Percentiles rank a stretch among this genome's conserved stretches.
Evolutionary conservation across 2,888 invertebrate genomes (phyloP).

Genomic region (Barypeithes pellucidus): DNA sequence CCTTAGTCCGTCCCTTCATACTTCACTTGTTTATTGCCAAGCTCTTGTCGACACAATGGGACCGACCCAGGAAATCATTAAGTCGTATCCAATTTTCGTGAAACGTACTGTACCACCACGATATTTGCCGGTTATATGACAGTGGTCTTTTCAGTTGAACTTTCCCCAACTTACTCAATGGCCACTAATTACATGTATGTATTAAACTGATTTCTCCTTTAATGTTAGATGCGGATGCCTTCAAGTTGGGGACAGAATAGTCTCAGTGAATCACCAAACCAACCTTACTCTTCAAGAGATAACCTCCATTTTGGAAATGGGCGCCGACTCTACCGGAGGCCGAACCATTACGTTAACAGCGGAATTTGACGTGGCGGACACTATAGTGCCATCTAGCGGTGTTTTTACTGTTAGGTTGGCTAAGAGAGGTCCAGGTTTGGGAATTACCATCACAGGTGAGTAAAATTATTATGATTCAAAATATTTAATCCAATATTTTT

Average conservation of each 20-base stretch:
- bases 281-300: conserved; percentile 77
- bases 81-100: no score
- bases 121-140: no score
- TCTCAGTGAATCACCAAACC: conserved; percentile 87
- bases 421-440: conserved; percentile 82
- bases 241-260: conserved; percentile 86
- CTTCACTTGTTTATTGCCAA: no score
- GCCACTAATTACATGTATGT: no score
- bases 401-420: conserved; percentile 93
- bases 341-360: conserved; percentile 85
- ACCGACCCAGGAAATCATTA: no score
- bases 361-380: conserved; percentile 93
- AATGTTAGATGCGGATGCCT: conserved; percentile 79
- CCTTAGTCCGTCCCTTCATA: no score
- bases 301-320: conserved; percentile 70
- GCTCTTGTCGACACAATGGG: no score
- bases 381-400: conserved; percentile 92
- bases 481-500: no score
- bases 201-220: background rate
- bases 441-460: conserved; percentile 89
- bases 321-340: conserved; percentile 73
- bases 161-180: no score
- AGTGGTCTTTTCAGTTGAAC: no score
- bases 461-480: background rate
- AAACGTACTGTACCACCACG: no score